Evolutionary conservation across 1,140 invertebrate species (phyloP), one percentile per base, ranked within the genome.

Genomic region (Lerema accius): DNA sequence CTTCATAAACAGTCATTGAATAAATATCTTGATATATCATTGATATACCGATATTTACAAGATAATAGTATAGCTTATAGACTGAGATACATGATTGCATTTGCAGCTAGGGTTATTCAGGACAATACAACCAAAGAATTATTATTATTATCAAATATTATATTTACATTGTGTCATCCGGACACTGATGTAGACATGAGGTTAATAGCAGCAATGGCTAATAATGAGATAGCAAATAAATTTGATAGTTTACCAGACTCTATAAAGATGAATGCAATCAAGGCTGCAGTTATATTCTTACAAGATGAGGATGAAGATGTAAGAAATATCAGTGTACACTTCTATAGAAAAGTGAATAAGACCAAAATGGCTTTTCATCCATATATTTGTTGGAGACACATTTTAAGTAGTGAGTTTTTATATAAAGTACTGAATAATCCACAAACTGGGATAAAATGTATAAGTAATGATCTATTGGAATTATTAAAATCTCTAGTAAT

Each of bases 251-350:
- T 82, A 58, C 9, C 66, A 14, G 73, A 83, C 72, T 50, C 67
- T 59, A 48, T 81, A 11, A 91, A 82, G 81, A 68, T 82, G n/a
- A 78, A 68, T 66, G 60, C 71, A 9, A 71, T 90, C n/a, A 80
- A 82, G 63, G 64, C 83, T 23, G 78, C 80, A 42, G 28, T 90
- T 23, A 77, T 83, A 42, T 69, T 91, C 0, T 64, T 91, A 19
- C 90, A 91, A 84, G 91, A 91, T 72, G 91, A 92, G 71, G 83
- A 91, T 67, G 81, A 84, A 59, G 77, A 82, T 71, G 69, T 92
- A n/a, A 79, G 90, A 66, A 73, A 76, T 62, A 62, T 78, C 51
- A 82, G 76, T 78, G 68, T 81, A 10, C 26, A 67, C 16, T 86
- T 84, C 65, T 81, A 80, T 50, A 76, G 64, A 50, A 72, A 69